Conservation (phyloP, 2,888 invertebrate species). For the Drosophila colorata region DNA sequence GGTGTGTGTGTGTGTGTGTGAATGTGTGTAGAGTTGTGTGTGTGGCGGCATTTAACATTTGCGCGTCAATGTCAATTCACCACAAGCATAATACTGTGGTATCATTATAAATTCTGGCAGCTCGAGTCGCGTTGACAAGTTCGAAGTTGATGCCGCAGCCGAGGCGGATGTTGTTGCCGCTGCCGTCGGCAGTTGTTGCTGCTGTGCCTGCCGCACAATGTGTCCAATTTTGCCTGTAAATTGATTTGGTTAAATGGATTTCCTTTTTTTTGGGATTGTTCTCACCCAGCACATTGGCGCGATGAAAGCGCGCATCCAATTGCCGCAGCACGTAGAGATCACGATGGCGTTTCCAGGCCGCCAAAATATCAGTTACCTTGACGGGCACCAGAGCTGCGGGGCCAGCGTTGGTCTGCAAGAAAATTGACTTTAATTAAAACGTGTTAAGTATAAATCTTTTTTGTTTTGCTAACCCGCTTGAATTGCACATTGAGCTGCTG, state of each 20-base stretch:
- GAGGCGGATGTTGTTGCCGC: conserved; percentile 39
- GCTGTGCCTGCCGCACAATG: conserved; percentile 83
- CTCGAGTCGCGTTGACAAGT: conserved; percentile 61
- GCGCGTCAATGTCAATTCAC: conserved; percentile 83
- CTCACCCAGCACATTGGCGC: conserved; percentile 84
- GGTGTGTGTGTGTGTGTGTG: conserved; percentile 4
- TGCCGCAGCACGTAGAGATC: conserved; percentile 81
- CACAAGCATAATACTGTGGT: conserved; percentile 85
- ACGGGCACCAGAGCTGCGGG: conserved; percentile 69
- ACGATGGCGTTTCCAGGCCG: conserved; percentile 82
- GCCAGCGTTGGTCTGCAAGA: conserved; percentile 36
- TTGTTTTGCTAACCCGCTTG: conserved; percentile 71
- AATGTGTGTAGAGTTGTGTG: conserved; percentile 7
- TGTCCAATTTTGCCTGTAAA: conserved; percentile 84
- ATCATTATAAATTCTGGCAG: conserved; percentile 83
- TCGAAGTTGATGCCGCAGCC: conserved; percentile 55
- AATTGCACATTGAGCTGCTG: conserved; percentile 81
- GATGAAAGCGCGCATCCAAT: conserved; percentile 82
- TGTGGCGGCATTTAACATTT: conserved; percentile 65
- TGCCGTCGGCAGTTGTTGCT: conserved; percentile 51
- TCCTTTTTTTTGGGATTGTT: background rate
- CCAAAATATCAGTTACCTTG: conserved; percentile 81
- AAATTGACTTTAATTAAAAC: too few species aligned
- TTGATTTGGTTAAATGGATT: background rate
- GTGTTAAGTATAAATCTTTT: background rate